Evolutionary conservation across 2,113 vertebrate genomes (phyloP), one percentile per base, ranked within the genome.

Genomic region (Salminus brasiliensis): DNA sequence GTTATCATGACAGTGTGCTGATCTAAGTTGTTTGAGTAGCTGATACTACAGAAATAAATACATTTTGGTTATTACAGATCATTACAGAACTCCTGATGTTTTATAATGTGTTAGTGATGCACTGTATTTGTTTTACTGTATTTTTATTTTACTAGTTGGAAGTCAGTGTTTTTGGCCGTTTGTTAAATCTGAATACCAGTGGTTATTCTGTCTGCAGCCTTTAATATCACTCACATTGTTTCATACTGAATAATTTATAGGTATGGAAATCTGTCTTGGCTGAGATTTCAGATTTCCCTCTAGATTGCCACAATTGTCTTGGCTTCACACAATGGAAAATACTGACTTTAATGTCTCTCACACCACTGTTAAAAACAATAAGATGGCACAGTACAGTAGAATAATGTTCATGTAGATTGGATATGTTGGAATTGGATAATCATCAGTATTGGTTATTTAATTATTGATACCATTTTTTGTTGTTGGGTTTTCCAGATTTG

Each of bases 171-270:
- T 43, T 39, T n/a, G 29, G 47, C 47, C 21, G 8, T 63, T 36
- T 15, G 16, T 72, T 25, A 62, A 43, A 30, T 63, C 55, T 23
- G 34, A 25, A 34, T 49, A 47, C 29, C 2, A 72, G 68, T 65
- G 77, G 68, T 79, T 73, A 73, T 67, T 23, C 39, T 73, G 60
- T 73, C 78, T 57, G 57, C 55, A 72, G 49, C 23, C 34, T 80
- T 80, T 74, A 68, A 74, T 67, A 68, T 74, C 52, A 68, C 49
- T 66, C 62, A 67, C 12, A 80, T 41, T 80, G 36, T 67, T 67
- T 59, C 55, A 67, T 67, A 60, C 27, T 67, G 78, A 67, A 73
- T 73, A 55, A 45, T 80, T 66, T 73, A 45, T 36, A 57, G 65
- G 60, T 62, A 43, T 66, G 36, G 60, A 67, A 73, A 80, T 41